Conservation (phyloP, 2,797 vertebrate species). For the Hypotaenidia okinawae region DNA sequence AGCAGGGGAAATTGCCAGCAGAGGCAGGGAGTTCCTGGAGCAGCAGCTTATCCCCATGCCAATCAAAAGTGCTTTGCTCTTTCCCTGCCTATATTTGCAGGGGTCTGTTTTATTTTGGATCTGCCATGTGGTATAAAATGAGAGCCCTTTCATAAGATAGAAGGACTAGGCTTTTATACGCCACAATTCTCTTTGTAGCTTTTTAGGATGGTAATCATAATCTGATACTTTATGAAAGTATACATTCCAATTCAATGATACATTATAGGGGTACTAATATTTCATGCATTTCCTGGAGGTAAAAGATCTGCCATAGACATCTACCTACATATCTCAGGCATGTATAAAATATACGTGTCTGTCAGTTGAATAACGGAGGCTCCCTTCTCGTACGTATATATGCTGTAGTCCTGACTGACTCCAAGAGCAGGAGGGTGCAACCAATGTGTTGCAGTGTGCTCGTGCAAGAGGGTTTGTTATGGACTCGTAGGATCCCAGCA, state of each 20-base stretch:
- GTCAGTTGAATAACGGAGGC: neutral
- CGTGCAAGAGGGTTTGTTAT: neutral
- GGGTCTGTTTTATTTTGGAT: neutral
- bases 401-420: neutral
- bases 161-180: neutral
- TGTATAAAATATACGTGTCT: neutral
- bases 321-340: neutral
- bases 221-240: neutral
- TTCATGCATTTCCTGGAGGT: neutral
- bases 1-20: neutral
- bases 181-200: neutral
- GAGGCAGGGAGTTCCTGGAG: neutral
- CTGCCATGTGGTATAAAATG: neutral
- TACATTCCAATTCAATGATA: neutral
- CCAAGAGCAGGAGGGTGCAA: neutral
- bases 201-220: neutral
- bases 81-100: neutral
- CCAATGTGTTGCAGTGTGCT: accelerated
- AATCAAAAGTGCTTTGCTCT: neutral
- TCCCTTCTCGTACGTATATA: neutral
- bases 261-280: neutral
- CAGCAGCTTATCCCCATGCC: neutral
- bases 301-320: neutral
- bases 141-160: neutral
- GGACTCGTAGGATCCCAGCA: neutral